Evolutionary conservation across 2,888 invertebrate genomes (phyloP), one percentile per base, ranked within the genome.

Genomic region (Leucania comma): DNA sequence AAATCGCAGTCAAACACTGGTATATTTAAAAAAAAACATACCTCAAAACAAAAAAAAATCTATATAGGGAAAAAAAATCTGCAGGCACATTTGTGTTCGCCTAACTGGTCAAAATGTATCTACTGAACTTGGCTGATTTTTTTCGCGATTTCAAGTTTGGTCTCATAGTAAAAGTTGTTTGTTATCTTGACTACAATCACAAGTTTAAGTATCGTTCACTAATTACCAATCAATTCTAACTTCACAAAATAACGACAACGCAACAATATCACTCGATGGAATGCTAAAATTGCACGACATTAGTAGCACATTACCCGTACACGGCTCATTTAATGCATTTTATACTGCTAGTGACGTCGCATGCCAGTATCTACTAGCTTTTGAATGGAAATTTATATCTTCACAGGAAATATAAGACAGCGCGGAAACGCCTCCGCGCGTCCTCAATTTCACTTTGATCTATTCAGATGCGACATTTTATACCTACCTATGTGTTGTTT

Each of bases 381-480:
- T 85, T 83, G 79, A 82, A 87, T 85, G 73, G 85, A 87, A 88
- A 86, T 87, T 83, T 87, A 88, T 87, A 83, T 81, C 69, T 75
- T 78, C 82, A 67, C 80, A 85, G 86, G 88, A 88, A 89, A 89
- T 88, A 85, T 86, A 82, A 87, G 82, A 86, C 80, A 80, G 79
- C 81, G 81, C 86, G 87, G 88, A 87, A 90, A 86, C 87, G 86
- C 87, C 89, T 85, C 80, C 83, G 77, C 84, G 79, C 77, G 88
- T 78, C 89, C 90, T 89, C 91, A 89, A 90, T 90, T 91, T 91
- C 90, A 87, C 90, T 90, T 90, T 89, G 89, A 89, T 88, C 87
- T 88, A 85, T 86, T 86, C 85, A 84, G 86, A 88, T 81, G 83
- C 81, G 85, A 85, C 85, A 84, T 80, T 73, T 75, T 80, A 84